Conservation (phyloP, 1,140 invertebrate genomes). For the Tenebrio molitor region DNA sequence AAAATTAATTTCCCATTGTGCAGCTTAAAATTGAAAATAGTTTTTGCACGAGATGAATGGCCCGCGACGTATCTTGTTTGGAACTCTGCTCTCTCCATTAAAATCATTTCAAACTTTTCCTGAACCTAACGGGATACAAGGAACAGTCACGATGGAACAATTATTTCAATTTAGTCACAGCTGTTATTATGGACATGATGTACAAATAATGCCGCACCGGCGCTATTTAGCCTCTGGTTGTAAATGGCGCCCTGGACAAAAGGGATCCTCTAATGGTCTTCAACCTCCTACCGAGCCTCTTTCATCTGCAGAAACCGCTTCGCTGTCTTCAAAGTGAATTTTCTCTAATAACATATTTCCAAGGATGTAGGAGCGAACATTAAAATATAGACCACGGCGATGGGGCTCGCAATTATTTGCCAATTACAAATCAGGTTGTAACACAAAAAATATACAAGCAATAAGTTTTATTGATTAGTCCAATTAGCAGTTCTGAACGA, state of each 20-base stretch:
- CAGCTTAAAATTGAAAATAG: no score
- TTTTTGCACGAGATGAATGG: no score
- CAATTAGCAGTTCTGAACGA: not conserved
- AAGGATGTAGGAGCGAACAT: constrained; percentile 10
- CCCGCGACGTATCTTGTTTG: no score
- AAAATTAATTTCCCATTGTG: no score
- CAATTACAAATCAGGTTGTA: not conserved
- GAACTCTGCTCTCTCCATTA: no score
- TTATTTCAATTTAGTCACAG: constrained; percentile 44
- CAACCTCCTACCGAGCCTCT: constrained; percentile 46
- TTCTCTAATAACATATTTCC: constrained; percentile 31
- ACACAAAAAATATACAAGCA: not conserved
- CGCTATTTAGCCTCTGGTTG: constrained; percentile 45
- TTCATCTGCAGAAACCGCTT: constrained; percentile 45
- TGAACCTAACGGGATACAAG: not conserved
- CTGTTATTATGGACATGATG: constrained; percentile 45
- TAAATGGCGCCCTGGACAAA: constrained; percentile 49
- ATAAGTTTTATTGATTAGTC: not conserved
- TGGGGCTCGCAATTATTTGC: no score
- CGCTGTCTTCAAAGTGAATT: constrained; percentile 37
- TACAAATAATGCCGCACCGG: constrained; percentile 43
- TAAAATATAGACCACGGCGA: no score
- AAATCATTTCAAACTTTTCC: constrained; percentile 2
- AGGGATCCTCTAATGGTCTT: constrained; percentile 50
- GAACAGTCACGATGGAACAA: constrained; percentile 42